Percentiles rank a stretch among this genome's conserved stretches.
phyloP scores from a whole-genome alignment of 2,797 vertebrate genomes.

The Malacoraja senta region DNA sequence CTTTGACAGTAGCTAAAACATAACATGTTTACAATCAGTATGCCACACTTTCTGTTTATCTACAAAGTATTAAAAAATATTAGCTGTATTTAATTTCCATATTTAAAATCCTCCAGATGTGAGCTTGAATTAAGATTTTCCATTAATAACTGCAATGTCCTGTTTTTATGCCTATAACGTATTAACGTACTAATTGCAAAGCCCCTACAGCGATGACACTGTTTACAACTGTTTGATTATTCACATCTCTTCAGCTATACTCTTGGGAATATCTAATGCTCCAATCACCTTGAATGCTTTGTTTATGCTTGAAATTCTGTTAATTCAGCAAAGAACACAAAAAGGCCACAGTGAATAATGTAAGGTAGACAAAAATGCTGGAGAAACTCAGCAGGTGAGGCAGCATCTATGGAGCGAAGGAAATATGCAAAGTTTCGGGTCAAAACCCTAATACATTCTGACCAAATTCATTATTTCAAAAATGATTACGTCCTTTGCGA shows the following conservation, averaged over 20 bases:
- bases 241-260: not conserved
- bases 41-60: not conserved
- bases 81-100: not conserved
- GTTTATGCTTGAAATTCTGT: no score
- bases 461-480: no score
- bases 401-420: no score
- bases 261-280: not conserved
- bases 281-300: not conserved
- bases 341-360: no score
- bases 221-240: not conserved
- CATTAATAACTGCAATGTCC: not conserved
- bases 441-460: no score
- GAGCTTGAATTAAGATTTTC: not conserved
- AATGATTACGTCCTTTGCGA: no score
- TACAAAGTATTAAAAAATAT: not conserved
- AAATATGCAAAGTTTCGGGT: no score
- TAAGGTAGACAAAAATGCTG: no score
- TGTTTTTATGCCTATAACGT: no score
- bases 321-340: no score
- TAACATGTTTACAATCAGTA: not conserved
- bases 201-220: not conserved
- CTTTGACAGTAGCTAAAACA: not conserved
- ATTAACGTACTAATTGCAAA: not conserved
- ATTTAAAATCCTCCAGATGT: not conserved
- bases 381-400: no score